Evolutionary conservation across 1,140 invertebrate genomes (phyloP), one percentile per base, ranked within the genome.

Genomic region (Heliconius hewitsoni): DNA sequence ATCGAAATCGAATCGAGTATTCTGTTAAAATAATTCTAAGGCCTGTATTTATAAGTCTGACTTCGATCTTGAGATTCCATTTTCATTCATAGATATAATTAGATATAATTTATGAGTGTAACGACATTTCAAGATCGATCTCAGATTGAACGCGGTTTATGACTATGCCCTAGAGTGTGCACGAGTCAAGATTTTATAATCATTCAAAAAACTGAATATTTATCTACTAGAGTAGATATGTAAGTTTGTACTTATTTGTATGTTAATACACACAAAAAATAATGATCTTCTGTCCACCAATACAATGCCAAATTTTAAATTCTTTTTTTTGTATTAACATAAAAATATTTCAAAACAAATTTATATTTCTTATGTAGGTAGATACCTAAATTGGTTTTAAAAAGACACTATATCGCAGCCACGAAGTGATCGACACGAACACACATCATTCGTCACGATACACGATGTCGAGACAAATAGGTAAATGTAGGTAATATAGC

Each of bases 381-480:
- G 30, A 34, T 34, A 34, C 0, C 9, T 57, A 23, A n/a, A 57
- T 57, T 66, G 8, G 2, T 66, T 1, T 30, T 30, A 66, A 78
- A 79, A 80, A 83, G 78, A 85, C 82, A 80, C 77, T 80, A 81
- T 85, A 81, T 83, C 79, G 81, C 79, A 80, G 76, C 72, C 57
- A 57, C 74, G 78, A 79, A 81, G 79, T 85, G 83, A 84, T 82
- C 76, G 82, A 83, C 82, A 76, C 55, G 77, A 74, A 30, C 60
- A 79, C 80, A 78, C 77, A 78, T 83, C 80, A 79, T 79, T 81
- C 60, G 60, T 66, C 60, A 66, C 60, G 60, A 2, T 23, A 57
- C n/a, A 66, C 60, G 13, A 66, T 27, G 60, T 66, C 60, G 60
- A 66, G 2, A 23, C 8, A 46, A 46, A 46, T 16, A 46, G 42